These are phyloP conservation scores for Euplagia quadripunctaria DNA, from an alignment of 2,888 invertebrate species.

Conservation along the genomic window DNA sequence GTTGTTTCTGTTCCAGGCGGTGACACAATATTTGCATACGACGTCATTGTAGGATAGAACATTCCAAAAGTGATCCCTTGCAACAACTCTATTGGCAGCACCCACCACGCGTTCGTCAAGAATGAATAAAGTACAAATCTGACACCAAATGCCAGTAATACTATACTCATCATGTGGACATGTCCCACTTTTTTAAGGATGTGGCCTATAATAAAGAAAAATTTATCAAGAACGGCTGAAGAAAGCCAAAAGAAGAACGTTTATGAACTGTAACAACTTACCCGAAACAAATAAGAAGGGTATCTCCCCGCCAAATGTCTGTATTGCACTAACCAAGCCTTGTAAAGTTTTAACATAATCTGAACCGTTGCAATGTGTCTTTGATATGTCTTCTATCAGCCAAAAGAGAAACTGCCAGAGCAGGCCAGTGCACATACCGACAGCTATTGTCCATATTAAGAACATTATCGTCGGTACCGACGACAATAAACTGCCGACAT, in stretches of 20 bases:
- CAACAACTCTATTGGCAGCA: conserved; percentile 93
- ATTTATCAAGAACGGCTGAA: background rate
- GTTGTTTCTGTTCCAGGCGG: conserved; percentile 95
- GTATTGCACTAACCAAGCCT: conserved; percentile 91
- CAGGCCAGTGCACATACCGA: conserved; percentile 94
- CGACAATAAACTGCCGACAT: conserved; percentile 89
- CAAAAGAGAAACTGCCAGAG: conserved; percentile 96
- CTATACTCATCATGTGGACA: conserved; percentile 93
- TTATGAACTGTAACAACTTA: conserved; percentile 49
- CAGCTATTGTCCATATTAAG: conserved; percentile 92
- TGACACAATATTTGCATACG: conserved; percentile 94
- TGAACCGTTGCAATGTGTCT: conserved; percentile 73
- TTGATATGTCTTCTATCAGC: conserved; percentile 92
- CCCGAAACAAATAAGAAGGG: conserved; percentile 95
- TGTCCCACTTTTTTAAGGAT: conserved; percentile 94
- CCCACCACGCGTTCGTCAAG: conserved; percentile 93
- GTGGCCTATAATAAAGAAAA: conserved; percentile 81
- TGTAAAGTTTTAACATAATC: conserved; percentile 91
- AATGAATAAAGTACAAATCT: conserved; percentile 94
- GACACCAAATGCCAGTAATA: conserved; percentile 92
- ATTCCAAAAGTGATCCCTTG: conserved; percentile 96
- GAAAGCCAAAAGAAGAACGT: background rate
- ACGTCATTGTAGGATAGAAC: conserved; percentile 95
- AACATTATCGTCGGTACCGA: conserved; percentile 91
- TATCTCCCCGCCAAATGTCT: conserved; percentile 94